A percentile compares a stretch with the other conserved stretches of the same genome.
These are phyloP conservation scores for Onychomys leucogaster DNA, from an alignment of 2,797 vertebrate genomes.

Conservation along the genomic window DNA sequence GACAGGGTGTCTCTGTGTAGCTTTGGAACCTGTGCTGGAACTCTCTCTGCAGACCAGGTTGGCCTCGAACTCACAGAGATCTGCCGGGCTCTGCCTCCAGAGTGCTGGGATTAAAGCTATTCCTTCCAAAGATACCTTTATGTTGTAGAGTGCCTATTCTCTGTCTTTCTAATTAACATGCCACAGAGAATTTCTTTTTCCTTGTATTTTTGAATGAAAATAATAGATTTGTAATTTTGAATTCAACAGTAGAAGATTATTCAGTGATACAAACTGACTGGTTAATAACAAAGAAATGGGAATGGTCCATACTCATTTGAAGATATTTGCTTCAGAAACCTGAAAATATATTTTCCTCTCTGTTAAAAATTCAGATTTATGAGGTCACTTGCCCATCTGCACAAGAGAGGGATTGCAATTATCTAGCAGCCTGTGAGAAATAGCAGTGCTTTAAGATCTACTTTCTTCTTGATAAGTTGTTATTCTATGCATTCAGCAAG, in stretches of 20 bases:
- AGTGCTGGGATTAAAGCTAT: too few species aligned
- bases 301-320: slow-evolving; percentile 5
- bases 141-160: background rate
- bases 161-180: background rate
- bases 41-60: too few species aligned
- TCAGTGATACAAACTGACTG: background rate
- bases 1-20: too few species aligned
- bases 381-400: slow-evolving; percentile 63
- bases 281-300: background rate
- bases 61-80: too few species aligned
- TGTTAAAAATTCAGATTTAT: slow-evolving; percentile 47
- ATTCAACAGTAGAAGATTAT: background rate
- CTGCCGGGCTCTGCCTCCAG: too few species aligned
- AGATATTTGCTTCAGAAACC: slow-evolving; percentile 29
- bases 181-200: background rate
- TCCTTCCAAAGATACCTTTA: background rate
- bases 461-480: background rate
- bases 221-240: background rate
- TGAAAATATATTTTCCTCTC: slow-evolving; percentile 43
- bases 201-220: background rate
- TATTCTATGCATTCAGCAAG: slow-evolving; percentile 51
- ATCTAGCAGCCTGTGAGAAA: slow-evolving; percentile 12
- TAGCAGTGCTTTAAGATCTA: background rate
- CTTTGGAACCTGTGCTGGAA: too few species aligned
- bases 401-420: background rate